Conservation (phyloP, 2,113 vertebrate genomes). For the Paraplagusia blochii region DNA sequence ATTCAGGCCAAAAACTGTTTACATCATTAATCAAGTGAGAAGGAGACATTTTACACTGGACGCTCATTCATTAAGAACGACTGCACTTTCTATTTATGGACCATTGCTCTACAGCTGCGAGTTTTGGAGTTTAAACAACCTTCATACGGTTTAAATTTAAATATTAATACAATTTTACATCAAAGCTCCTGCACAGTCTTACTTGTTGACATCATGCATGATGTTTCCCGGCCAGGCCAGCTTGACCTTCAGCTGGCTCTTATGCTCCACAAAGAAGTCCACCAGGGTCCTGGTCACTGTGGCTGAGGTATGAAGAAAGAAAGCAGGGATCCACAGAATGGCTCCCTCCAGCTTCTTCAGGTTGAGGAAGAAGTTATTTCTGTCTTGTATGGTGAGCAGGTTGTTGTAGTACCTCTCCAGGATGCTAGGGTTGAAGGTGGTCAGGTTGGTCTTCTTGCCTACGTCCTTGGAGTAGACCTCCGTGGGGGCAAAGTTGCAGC, state of each 20-base stretch:
- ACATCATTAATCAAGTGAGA: not conserved
- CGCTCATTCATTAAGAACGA: too few species aligned
- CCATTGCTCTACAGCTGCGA: too few species aligned
- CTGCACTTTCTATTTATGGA: too few species aligned
- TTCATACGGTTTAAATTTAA: too few species aligned
- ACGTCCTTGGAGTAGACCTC: constrained; percentile 93
- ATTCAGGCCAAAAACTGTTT: not conserved
- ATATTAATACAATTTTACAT: too few species aligned
- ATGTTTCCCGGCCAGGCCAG: constrained; percentile 98
- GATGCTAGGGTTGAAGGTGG: constrained; percentile 98
- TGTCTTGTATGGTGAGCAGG: constrained; percentile 94
- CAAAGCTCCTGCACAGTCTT: constrained; percentile 18
- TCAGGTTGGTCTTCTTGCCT: constrained; percentile 93
- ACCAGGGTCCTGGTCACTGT: constrained; percentile 94
- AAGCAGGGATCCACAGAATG: constrained; percentile 97
- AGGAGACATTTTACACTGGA: not conserved
- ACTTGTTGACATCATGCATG: constrained; percentile 98
- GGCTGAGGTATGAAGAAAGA: constrained; percentile 96
- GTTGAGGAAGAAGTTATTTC: constrained; percentile 97
- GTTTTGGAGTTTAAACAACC: too few species aligned
- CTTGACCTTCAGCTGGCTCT: constrained; percentile 90
- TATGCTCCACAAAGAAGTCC: constrained; percentile 97
- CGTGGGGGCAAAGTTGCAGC: constrained; percentile 96
- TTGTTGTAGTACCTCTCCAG: constrained; percentile 98
- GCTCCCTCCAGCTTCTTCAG: constrained; percentile 95